phyloP scores from a whole-genome alignment of 2,888 invertebrate species.

The Cerastoderma edule region DNA sequence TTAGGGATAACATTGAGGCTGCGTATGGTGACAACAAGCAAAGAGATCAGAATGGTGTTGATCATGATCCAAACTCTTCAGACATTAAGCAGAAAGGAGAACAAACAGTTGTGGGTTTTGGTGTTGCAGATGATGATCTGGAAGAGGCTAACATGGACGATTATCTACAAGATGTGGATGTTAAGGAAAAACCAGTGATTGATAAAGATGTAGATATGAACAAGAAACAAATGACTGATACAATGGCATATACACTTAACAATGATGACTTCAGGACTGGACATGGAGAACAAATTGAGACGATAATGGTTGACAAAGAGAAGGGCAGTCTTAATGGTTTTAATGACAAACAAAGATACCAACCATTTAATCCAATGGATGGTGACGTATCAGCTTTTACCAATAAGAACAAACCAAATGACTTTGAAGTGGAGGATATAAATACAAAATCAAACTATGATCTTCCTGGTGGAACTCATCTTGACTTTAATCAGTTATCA shows the following conservation, averaged over 20 bases:
- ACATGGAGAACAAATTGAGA: not conserved
- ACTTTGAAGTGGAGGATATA: not conserved
- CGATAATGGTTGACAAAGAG: not conserved
- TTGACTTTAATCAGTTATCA: not conserved
- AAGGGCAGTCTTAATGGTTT: not conserved
- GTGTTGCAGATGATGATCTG: slow-evolving; percentile 54
- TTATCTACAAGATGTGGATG: slow-evolving; percentile 61
- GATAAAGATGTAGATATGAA: slow-evolving; percentile 12
- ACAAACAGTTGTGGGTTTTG: slow-evolving; percentile 51
- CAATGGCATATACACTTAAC: slow-evolving; percentile 7
- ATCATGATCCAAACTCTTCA: not conserved
- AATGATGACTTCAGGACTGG: not conserved
- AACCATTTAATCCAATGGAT: not conserved
- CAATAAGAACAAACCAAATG: not conserved
- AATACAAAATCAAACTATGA: not conserved
- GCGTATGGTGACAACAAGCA: not conserved
- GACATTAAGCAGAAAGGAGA: slow-evolving; percentile 7
- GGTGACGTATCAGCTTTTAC: not conserved
- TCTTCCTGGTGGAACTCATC: not conserved
- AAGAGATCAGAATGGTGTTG: not conserved
- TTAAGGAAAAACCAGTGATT: not conserved
- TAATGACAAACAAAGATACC: not conserved
- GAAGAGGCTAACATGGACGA: slow-evolving; percentile 67
- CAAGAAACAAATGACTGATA: slow-evolving; percentile 7
- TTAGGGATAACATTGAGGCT: not conserved